Evolutionary conservation across 2,888 invertebrate species (phyloP).

Genomic region (Polydrusus cervinus): DNA sequence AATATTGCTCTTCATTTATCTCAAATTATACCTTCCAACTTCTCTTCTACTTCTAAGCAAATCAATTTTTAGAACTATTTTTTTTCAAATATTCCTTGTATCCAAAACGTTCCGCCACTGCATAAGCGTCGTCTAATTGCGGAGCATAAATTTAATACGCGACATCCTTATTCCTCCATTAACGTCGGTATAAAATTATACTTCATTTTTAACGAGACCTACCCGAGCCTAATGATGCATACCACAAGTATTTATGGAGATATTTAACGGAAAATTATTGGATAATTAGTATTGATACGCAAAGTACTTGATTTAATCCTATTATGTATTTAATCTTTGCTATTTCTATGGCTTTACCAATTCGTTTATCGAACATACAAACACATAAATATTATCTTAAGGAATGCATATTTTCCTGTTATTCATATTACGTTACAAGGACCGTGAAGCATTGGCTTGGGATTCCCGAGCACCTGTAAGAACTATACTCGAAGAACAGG

Average conservation of each 20-base stretch:
- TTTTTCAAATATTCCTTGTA: too few species aligned
- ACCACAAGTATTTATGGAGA: constrained; percentile 33
- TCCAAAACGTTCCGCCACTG: constrained; percentile 3
- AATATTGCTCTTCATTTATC: too few species aligned
- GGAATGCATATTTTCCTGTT: too few species aligned
- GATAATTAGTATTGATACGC: constrained; percentile 9
- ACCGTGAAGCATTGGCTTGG: too few species aligned
- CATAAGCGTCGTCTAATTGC: constrained; percentile 11
- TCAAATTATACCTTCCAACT: too few species aligned
- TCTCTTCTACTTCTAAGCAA: too few species aligned
- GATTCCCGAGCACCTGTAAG: too few species aligned
- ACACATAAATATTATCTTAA: too few species aligned
- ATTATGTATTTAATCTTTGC: constrained; percentile 17
- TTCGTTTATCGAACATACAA: too few species aligned
- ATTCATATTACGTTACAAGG: too few species aligned
- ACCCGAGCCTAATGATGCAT: constrained; percentile 41
- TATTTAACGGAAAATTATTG: constrained; percentile 9
- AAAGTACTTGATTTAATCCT: constrained; percentile 11
- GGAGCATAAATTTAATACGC: constrained; percentile 39
- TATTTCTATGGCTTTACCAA: not conserved
- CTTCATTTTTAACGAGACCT: constrained; percentile 37
- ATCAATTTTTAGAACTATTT: too few species aligned
- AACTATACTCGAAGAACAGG: too few species aligned
- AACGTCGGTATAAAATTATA: constrained; percentile 41
- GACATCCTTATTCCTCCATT: constrained; percentile 41